Conservation (phyloP, 64 coral and sea anemone species). For the Dendrophyllia cribrosa region DNA sequence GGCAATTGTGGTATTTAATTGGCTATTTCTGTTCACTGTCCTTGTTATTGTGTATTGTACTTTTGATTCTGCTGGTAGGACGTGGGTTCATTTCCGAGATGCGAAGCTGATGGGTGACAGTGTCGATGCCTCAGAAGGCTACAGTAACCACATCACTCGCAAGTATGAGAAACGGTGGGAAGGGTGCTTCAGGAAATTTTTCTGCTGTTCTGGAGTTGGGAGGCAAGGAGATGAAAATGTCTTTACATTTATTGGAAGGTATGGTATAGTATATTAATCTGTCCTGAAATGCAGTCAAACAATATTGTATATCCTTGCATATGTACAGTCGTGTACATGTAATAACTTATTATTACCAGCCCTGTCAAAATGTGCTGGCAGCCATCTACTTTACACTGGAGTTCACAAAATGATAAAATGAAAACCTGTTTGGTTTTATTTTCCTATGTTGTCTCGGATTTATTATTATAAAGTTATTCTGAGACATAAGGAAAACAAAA, state of each 20-base stretch:
- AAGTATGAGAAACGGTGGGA: constrained; percentile 89
- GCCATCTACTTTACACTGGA: too few species aligned
- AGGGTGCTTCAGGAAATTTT: constrained; percentile 82
- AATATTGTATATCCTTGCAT: too few species aligned
- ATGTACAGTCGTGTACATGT: too few species aligned
- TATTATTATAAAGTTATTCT: too few species aligned
- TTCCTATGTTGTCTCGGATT: too few species aligned
- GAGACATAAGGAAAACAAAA: too few species aligned
- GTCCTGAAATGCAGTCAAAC: too few species aligned
- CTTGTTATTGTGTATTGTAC: constrained; percentile 77
- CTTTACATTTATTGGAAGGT: constrained; percentile 97
- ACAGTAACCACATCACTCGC: constrained; percentile 73
- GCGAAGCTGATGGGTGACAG: constrained; percentile 53
- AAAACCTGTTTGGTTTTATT: too few species aligned
- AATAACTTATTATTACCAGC: too few species aligned
- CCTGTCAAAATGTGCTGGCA: too few species aligned
- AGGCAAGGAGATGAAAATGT: constrained; percentile 93
- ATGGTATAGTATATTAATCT: background rate
- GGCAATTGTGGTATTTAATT: constrained; percentile 93
- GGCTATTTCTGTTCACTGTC: constrained; percentile 94
- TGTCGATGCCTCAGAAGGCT: constrained; percentile 55
- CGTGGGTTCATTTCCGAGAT: constrained; percentile 84
- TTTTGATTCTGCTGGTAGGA: constrained; percentile 96
- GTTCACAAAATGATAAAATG: too few species aligned
- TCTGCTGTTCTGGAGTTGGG: constrained; percentile 77